Conservation (phyloP, 92 coral and sea anemone species). For the Muricea muricata region DNA sequence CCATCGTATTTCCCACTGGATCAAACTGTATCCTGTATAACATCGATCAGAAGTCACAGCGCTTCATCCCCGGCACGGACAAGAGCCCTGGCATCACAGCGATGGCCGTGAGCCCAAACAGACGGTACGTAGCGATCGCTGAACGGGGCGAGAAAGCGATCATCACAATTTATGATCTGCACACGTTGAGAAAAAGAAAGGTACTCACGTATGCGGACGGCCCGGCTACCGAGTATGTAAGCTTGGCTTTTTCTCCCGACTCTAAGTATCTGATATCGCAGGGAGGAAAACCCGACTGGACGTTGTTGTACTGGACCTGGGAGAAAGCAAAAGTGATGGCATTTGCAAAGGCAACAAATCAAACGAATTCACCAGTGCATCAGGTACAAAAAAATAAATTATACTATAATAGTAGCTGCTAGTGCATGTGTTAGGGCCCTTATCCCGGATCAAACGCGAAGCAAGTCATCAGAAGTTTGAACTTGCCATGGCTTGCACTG, state of each 20-base stretch:
- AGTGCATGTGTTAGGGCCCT: no score
- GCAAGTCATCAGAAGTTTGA: no score
- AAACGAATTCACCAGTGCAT: slow-evolving; percentile 85
- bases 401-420: no score
- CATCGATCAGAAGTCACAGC: slow-evolving; percentile 97
- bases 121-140: slow-evolving; percentile 96
- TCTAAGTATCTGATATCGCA: slow-evolving; percentile 97
- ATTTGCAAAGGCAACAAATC: slow-evolving; percentile 92
- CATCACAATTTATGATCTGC: slow-evolving; percentile 93
- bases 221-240: slow-evolving; percentile 91
- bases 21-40: slow-evolving; percentile 95
- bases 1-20: slow-evolving; percentile 97
- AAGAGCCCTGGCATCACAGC: slow-evolving; percentile 98
- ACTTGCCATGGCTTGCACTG: no score
- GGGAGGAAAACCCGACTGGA: slow-evolving; percentile 99
- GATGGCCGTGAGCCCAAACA: slow-evolving; percentile 95
- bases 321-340: slow-evolving; percentile 99
- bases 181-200: slow-evolving; percentile 93
- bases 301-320: slow-evolving; percentile 98
- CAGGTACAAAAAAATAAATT: no score
- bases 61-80: slow-evolving; percentile 98
- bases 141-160: slow-evolving; percentile 96
- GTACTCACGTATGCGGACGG: slow-evolving; percentile 86
- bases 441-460: no score
- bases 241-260: slow-evolving; percentile 98